Evolutionary conservation across 2,888 invertebrate genomes (phyloP).

Genomic region (Tetragonula carbonaria): DNA sequence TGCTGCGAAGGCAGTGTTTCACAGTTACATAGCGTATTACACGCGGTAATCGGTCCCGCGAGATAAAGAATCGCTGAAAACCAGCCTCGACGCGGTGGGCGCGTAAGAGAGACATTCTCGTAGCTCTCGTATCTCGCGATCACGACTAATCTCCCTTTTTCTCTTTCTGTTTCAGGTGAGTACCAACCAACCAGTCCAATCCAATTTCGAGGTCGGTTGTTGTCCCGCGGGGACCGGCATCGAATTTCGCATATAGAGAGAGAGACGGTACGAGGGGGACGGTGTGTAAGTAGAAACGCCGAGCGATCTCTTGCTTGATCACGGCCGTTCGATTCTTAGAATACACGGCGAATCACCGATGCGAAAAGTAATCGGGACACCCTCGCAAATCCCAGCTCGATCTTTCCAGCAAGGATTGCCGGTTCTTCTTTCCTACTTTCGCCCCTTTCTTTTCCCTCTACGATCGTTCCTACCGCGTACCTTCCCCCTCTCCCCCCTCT

Average conservation of each 20-base stretch:
- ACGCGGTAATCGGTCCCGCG: not conserved
- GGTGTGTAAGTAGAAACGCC: conserved; percentile 61
- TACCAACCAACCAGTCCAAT: conserved; percentile 44
- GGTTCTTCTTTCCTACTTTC: conserved; percentile 31
- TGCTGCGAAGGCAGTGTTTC: not conserved
- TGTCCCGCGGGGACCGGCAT: conserved; percentile 52
- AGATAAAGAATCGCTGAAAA: conserved; percentile 17
- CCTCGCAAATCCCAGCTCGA: conserved; percentile 79
- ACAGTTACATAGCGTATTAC: not conserved
- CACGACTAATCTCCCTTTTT: conserved; percentile 53
- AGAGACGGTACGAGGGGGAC: conserved; percentile 29
- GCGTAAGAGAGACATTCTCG: not conserved
- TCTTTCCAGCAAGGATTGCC: conserved; percentile 75
- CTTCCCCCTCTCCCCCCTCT: conserved; percentile 8
- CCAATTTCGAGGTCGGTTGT: conserved; percentile 36
- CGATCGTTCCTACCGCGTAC: conserved; percentile 21
- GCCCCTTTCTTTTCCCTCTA: conserved; percentile 21
- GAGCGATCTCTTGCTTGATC: conserved; percentile 58
- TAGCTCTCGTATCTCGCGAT: conserved; percentile 3
- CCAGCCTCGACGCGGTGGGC: not conserved
- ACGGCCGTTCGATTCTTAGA: conserved; percentile 57
- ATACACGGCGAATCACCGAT: conserved; percentile 66
- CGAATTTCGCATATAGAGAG: conserved; percentile 55
- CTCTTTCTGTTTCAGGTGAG: conserved; percentile 79
- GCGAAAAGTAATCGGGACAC: conserved; percentile 71